Evolutionary conservation across 2,888 invertebrate genomes (phyloP), one percentile per base, ranked within the genome.

Genomic region (Tachina lurida): DNA sequence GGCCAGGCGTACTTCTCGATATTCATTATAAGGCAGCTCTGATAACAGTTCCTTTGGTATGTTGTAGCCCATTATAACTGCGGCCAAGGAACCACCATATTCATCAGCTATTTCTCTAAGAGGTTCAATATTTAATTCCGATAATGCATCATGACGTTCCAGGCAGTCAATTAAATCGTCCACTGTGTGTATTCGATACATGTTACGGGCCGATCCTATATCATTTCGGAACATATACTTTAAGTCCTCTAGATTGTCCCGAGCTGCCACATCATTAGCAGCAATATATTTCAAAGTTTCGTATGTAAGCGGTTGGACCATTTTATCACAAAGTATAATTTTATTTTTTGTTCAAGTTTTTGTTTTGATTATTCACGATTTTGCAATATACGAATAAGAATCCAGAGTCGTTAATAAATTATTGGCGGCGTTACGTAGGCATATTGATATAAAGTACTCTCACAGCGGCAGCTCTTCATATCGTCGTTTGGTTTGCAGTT

Each of bases 81-180:
- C 68, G 8, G 86, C 87, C 0, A 92, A 52, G 10, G 79, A 56
- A 13, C 89, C 87, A 1, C 71, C 80, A 0, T 82, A 83, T 31
- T 78, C 56, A 75, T 76, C 74, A 2, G 87, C 87, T 17, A 92
- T 67, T 3, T 74, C 75, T 2, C 84, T 87, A 0, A 92, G 60
- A 0, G 88, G 88, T 3, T 89, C 88, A 7, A 92, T 87, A 56
- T 92, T 90, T 5, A 87, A 68, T 76, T 90, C 90, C 1, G 87
- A 89, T 0, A 92, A 85, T 0, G 84, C 70, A 80, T 91, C 92
- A n/a, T 84, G 84, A 0, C 90, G 81, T 67, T 92, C 92, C 43
- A 92, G 79, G 13, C 89, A 89, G 63, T 91, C 91, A 3, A 92
- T 87, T 1, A 92, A 73, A 13, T 92, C 91, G 0, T 63, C 67